Base-by-base conservation (phyloP, 2,888 invertebrate species). In the Quadriops clusia region DNA sequence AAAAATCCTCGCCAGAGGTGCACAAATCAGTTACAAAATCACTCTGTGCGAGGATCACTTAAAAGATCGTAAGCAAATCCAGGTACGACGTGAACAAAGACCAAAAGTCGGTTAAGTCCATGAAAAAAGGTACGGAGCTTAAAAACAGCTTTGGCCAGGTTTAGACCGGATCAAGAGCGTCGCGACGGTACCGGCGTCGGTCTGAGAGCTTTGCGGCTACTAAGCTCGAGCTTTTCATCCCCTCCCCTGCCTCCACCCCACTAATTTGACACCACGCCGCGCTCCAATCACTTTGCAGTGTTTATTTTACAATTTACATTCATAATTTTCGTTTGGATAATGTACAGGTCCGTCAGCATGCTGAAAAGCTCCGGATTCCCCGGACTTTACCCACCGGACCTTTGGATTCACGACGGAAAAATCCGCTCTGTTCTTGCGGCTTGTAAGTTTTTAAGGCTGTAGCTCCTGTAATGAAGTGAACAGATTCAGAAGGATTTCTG, bases 81-180 rank as follows among this genome's bases (percentile, higher is more conserved):
- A 57, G 56, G 58, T 58, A 54, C 54, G 56, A 54, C 56, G 53
- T 54, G 52, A 51, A 54, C 55, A 56, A 57, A 58, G 57, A 58
- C 56, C 54, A 54, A 58, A 58, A 58, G 57, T 58, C 60, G 51
- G 50, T 56, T 58, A 57, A 58, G 58, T 58, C 55, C 54, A 51
- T 52, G 56, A 55, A 59, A 60, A 58, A 60, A 60, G 56, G 56
- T 53, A 51, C 50, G 52, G 53, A 53, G 58, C 59, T 60, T 59
- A 60, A 58, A 58, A 58, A 51, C 58, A 53, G 59, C 59, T 60
- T 58, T 57, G 54, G 53, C 53, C 52, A 52, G 59, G 59, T 58
- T 61, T 60, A 58, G 55, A 47, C 45, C 50, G 60, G 59, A 58
- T 58, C 57, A 58, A 49, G 58, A 58, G 62, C 65, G 65, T 65